These are phyloP conservation scores for Hypsibius dujardini DNA, from an alignment of 1,140 invertebrate species.

Conservation along the genomic window DNA sequence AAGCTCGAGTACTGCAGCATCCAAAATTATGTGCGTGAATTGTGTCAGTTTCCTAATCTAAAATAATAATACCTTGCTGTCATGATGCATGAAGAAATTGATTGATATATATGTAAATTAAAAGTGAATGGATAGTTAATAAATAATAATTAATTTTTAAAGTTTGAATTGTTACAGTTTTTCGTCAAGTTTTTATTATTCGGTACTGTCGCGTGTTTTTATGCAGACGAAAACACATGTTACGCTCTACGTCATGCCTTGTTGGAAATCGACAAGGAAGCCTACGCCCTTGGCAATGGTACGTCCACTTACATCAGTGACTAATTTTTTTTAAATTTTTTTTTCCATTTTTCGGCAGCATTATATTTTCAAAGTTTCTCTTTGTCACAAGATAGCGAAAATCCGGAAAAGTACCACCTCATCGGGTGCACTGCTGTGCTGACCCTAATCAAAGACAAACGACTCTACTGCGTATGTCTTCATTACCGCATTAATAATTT, in stretches of 20 bases:
- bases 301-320: not conserved
- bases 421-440: conserved; percentile 74
- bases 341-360: not conserved
- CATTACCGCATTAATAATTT: not conserved
- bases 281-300: conserved; percentile 12
- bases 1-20: conserved; percentile 3
- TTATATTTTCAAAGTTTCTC: no score
- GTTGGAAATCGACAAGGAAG: conserved; percentile 16
- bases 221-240: not conserved
- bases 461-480: conserved; percentile 3
- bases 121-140: not conserved
- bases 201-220: not conserved
- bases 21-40: conserved; percentile 3
- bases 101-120: not conserved
- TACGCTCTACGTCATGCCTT: conserved; percentile 15
- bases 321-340: not conserved
- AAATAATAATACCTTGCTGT: no score
- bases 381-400: conserved; percentile 10
- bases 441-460: conserved; percentile 45
- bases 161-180: not conserved
- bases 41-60: no score
- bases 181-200: not conserved
- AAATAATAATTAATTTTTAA: not conserved
- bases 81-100: no score
- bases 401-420: conserved; percentile 15